phyloP scores from a whole-genome alignment of 2,888 invertebrate species.

The Onthophagus sagittarius region DNA sequence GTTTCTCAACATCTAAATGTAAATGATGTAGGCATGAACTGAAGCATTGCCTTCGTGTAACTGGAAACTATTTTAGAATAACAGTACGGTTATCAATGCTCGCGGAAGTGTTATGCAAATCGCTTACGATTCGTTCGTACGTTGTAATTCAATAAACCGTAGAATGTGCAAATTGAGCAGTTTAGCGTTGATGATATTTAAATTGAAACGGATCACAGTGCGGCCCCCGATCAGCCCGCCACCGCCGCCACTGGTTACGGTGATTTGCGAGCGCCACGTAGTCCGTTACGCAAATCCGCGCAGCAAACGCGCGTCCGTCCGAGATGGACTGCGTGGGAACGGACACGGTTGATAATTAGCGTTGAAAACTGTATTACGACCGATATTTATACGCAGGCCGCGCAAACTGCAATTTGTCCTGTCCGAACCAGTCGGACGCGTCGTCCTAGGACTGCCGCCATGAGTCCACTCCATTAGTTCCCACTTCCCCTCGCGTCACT shows the following conservation, averaged over 20 bases:
- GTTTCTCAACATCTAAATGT: no score
- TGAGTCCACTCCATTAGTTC: slow-evolving; percentile 21
- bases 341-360: slow-evolving; percentile 33
- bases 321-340: slow-evolving; percentile 30
- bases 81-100: not conserved
- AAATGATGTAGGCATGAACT: no score
- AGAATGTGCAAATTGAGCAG: not conserved
- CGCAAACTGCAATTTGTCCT: slow-evolving; percentile 30
- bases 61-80: not conserved
- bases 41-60: no score
- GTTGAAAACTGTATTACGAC: slow-evolving; percentile 33
- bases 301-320: slow-evolving; percentile 19
- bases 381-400: slow-evolving; percentile 30
- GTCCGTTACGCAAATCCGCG: slow-evolving; percentile 20
- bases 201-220: not conserved
- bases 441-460: slow-evolving; percentile 18
- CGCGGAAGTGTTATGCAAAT: not conserved
- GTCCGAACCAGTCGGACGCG: slow-evolving; percentile 18
- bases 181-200: not conserved
- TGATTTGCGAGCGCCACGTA: slow-evolving; percentile 23
- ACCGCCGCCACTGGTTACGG: slow-evolving; percentile 19
- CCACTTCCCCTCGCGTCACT: slow-evolving; percentile 15
- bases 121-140: not conserved
- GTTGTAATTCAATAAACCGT: not conserved
- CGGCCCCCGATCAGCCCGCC: not conserved